Evolutionary conservation across 2,797 vertebrate species (phyloP).

Genomic region (Falco rusticolus): DNA sequence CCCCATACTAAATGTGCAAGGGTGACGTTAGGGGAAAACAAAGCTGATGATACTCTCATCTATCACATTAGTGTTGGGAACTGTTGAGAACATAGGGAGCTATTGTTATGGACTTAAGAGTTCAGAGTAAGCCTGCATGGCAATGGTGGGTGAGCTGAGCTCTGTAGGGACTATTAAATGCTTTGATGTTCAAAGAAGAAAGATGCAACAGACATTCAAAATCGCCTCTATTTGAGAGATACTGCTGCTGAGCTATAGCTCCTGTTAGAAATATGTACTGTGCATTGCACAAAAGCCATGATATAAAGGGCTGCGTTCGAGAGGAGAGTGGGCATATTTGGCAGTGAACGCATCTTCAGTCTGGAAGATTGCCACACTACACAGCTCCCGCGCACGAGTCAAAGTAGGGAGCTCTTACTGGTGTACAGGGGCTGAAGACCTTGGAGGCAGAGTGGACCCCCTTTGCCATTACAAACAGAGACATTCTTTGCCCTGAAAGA

Average conservation of each 20-base stretch:
- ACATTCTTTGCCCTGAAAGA: background rate
- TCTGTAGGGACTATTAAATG: background rate
- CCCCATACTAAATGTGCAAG: background rate
- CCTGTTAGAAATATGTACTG: background rate
- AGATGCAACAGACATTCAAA: background rate
- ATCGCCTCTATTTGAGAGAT: background rate
- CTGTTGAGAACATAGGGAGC: background rate
- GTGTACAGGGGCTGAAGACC: background rate
- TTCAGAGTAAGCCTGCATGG: background rate
- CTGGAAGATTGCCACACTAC: background rate
- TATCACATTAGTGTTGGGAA: background rate
- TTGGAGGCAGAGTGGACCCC: background rate
- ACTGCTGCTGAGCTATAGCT: background rate
- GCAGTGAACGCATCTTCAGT: background rate
- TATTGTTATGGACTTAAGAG: background rate
- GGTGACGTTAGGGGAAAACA: background rate
- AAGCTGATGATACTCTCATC: background rate
- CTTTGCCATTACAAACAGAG: background rate
- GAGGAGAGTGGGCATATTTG: background rate
- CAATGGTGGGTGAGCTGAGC: background rate
- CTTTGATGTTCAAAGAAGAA: background rate
- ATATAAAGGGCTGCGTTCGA: accelerated
- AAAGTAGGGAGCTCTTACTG: background rate
- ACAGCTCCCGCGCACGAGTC: accelerated
- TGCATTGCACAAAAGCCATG: background rate